Evolutionary conservation across 2,113 vertebrate genomes (phyloP).

Genomic region (Serinus canaria): DNA sequence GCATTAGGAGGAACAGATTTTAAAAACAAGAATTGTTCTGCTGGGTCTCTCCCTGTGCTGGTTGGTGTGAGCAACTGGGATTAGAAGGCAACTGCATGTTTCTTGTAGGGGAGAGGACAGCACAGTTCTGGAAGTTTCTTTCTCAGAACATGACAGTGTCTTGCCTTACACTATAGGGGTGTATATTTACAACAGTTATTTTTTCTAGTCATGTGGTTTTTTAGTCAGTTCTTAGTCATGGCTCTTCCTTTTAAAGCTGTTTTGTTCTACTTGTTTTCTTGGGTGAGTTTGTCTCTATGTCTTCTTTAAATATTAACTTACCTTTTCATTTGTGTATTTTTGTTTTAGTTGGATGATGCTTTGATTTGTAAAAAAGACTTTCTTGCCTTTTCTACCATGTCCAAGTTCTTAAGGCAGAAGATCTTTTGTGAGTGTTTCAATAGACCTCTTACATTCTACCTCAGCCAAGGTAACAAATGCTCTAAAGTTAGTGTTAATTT

Average conservation of each 20-base stretch:
- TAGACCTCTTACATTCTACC: not conserved
- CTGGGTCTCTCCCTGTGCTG: not conserved
- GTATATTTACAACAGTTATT: not conserved
- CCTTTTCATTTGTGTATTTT: not conserved
- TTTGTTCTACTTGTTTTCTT: not conserved
- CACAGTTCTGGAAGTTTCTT: not conserved
- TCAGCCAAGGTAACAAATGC: not conserved
- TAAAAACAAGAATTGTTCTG: not conserved
- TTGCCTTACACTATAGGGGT: not conserved
- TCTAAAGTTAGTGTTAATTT: not conserved
- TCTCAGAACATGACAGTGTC: not conserved
- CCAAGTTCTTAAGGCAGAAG: not conserved
- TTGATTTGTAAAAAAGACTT: not conserved
- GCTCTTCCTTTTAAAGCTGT: not conserved
- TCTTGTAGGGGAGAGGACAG: not conserved
- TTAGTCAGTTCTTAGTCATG: not conserved
- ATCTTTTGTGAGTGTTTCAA: not conserved
- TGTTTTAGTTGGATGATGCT: not conserved
- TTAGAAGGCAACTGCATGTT: not conserved
- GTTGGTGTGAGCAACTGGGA: not conserved
- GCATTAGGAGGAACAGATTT: not conserved
- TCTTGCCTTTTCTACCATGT: not conserved
- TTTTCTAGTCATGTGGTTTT: not conserved
- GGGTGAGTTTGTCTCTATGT: not conserved
- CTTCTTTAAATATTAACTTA: not conserved